Conservation (phyloP, 2,888 invertebrate species). For the Agrilus cyanescens region DNA sequence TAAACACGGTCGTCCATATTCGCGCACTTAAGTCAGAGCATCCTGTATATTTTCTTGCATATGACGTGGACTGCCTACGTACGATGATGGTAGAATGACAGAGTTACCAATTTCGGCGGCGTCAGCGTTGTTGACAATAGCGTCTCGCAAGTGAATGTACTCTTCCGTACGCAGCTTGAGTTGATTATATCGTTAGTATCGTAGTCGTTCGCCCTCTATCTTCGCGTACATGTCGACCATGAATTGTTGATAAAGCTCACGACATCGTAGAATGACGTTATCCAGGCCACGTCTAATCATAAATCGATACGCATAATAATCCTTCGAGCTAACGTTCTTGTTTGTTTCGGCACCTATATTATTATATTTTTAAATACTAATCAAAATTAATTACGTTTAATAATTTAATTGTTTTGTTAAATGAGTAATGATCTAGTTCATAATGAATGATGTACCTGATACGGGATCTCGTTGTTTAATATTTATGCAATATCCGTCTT, state of each 20-base stretch:
- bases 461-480: conserved; percentile 14
- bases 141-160: conserved; percentile 28
- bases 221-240: conserved; percentile 31
- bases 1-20: conserved; percentile 24
- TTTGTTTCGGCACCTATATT: conserved; percentile 14
- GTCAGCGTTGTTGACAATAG: conserved; percentile 19
- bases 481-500: conserved; percentile 18
- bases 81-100: conserved; percentile 21
- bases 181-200: conserved; percentile 24
- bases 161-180: conserved; percentile 24
- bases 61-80: conserved; percentile 23
- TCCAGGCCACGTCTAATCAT: conserved; percentile 21
- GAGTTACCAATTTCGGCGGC: conserved; percentile 16
- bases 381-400: conserved; percentile 6
- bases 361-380: conserved; percentile 4
- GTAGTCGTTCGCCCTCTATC: conserved; percentile 28
- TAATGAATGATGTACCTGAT: too few relatives aligned
- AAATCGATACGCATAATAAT: conserved; percentile 20
- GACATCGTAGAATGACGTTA: conserved; percentile 22
- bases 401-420: conserved; percentile 3
- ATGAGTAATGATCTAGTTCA: conserved; percentile 5
- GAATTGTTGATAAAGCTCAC: conserved; percentile 25
- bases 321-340: conserved; percentile 20
- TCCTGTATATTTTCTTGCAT: conserved; percentile 25
- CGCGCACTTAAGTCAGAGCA: conserved; percentile 24